Percentiles rank a stretch among this genome's conserved stretches.
phyloP scores from a whole-genome alignment of 2,113 vertebrate genomes.

The Toxotes chatareus region DNA sequence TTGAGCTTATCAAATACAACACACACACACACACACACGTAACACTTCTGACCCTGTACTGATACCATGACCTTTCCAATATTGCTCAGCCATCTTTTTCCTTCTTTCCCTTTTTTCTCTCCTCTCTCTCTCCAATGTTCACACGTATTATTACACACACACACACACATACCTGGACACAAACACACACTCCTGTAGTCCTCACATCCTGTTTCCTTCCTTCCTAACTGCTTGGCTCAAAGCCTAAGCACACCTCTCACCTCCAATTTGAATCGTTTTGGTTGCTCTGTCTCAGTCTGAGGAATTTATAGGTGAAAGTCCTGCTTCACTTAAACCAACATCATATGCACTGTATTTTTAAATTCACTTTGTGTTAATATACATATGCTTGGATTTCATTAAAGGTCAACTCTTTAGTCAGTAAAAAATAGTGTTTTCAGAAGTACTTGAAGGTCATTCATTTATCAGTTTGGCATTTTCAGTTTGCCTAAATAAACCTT shows the following conservation, averaged over 20 bases:
- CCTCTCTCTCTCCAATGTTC: not conserved
- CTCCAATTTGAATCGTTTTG: constrained; percentile 43
- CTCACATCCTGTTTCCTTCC: constrained; percentile 32
- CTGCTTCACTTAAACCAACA: not conserved
- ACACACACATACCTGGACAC: constrained; percentile 10
- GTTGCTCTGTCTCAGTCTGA: constrained; percentile 17
- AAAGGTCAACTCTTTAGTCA: too few species aligned
- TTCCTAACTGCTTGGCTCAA: constrained; percentile 39
- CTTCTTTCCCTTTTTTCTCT: not conserved
- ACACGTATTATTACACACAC: not conserved
- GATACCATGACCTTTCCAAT: constrained; percentile 29
- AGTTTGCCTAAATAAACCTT: not conserved
- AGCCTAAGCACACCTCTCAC: constrained; percentile 43
- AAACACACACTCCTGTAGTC: constrained; percentile 13
- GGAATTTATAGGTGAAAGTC: not conserved
- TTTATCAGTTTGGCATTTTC: not conserved
- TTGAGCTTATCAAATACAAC: constrained; percentile 34
- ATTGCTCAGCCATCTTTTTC: constrained; percentile 46
- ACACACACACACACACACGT: not conserved
- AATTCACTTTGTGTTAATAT: not conserved
- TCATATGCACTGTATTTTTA: not conserved
- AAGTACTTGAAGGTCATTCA: too few species aligned
- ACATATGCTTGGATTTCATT: too few species aligned
- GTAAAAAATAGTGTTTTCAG: too few species aligned
- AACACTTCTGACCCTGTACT: constrained; percentile 14